Evolutionary conservation across 1,140 invertebrate species (phyloP).

Genomic region (Orchesella cincta): DNA sequence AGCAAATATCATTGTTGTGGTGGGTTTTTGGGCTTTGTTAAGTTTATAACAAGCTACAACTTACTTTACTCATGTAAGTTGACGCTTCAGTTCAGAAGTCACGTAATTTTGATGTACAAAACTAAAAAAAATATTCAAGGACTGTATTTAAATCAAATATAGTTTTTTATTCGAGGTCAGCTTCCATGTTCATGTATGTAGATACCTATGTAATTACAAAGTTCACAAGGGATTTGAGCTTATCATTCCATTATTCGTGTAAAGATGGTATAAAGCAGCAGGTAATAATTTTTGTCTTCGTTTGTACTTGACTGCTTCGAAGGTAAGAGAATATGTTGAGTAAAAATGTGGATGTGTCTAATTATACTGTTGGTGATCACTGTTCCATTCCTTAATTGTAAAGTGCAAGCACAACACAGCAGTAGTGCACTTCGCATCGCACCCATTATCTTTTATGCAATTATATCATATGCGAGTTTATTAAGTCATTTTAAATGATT

Average conservation of each 20-base stretch:
- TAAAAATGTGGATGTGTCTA: no score
- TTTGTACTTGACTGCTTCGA: not conserved
- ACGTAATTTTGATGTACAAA: not conserved
- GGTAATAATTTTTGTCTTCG: no score
- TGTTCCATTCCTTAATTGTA: constrained; percentile 29
- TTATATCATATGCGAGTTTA: not conserved
- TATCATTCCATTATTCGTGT: no score
- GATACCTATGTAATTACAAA: not conserved
- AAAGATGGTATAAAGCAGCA: no score
- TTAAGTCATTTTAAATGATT: not conserved
- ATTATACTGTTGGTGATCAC: constrained; percentile 27
- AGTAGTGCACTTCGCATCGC: not conserved
- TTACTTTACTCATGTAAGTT: no score
- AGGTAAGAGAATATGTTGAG: no score
- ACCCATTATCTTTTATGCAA: not conserved
- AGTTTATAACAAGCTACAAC: no score
- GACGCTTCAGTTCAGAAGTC: no score
- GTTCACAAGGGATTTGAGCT: not conserved
- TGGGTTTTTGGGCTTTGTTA: no score
- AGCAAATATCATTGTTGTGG: no score
- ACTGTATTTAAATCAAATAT: constrained; percentile 6
- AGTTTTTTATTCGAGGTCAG: constrained; percentile 5
- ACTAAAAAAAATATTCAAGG: not conserved
- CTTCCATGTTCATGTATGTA: not conserved
- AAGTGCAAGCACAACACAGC: not conserved